Conservation (phyloP, 1,140 invertebrate genomes). For the Drosophila arizonae region DNA sequence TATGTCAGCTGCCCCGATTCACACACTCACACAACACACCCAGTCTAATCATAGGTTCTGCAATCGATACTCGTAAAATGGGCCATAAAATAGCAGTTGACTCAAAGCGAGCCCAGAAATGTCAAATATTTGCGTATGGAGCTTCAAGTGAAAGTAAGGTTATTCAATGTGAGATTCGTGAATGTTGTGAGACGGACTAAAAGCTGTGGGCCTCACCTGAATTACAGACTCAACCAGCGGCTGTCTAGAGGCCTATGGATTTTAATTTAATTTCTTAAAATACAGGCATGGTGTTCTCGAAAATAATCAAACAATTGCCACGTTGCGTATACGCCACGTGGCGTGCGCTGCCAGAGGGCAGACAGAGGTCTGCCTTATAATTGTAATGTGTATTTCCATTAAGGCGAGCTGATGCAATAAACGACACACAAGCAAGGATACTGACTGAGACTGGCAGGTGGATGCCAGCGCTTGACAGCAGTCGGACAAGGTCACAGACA, state of each 20-base stretch:
- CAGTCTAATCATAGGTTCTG: slow-evolving; percentile 3
- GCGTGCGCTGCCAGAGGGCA: background rate
- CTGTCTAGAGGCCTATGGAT: background rate
- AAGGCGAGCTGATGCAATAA: slow-evolving; percentile 25
- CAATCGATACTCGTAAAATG: slow-evolving; percentile 73
- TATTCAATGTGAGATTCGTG: background rate
- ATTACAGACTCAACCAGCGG: background rate
- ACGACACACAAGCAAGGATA: slow-evolving; percentile 3
- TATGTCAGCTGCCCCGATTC: slow-evolving; percentile 60
- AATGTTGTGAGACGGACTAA: background rate
- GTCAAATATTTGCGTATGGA: background rate
- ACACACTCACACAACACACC: slow-evolving; percentile 31
- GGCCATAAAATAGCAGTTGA: slow-evolving; percentile 55
- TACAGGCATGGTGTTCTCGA: background rate
- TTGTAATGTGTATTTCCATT: slow-evolving; percentile 42
- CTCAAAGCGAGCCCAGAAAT: background rate
- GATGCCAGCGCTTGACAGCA: slow-evolving; percentile 47
- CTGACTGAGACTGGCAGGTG: slow-evolving; percentile 29
- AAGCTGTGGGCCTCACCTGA: background rate
- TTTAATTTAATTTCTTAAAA: background rate
- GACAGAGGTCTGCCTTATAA: slow-evolving; percentile 39
- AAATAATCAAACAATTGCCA: slow-evolving; percentile 19
- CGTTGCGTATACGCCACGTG: slow-evolving; percentile 26
- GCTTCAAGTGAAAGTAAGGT: background rate
- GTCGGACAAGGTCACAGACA: slow-evolving; percentile 18